Evolutionary conservation across 2,888 invertebrate species (phyloP), one percentile per base, ranked within the genome.

Genomic region (Drosophila birchii): DNA sequence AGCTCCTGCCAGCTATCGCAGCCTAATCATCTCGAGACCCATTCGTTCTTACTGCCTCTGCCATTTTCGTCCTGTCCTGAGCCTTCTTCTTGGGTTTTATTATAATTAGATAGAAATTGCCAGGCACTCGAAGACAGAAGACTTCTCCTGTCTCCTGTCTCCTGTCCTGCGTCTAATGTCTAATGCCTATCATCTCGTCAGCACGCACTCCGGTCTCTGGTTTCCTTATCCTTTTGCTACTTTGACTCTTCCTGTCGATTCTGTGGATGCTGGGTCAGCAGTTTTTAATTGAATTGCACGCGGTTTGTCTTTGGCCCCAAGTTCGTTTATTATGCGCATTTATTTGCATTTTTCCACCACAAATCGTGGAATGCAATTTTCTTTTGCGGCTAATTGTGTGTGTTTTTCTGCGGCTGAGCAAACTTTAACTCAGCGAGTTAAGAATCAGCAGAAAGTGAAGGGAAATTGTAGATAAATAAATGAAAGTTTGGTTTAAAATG

Each of bases 271-370:
- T 12, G 73, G 71, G 69, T 87, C 90, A 87, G 89, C 88, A 80
- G 72, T 86, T 88, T 89, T 83, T 90, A 88, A 88, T 90, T 88
- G 89, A 90, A 89, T 88, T 83, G 75, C 74, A 75, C 72, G 74
- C 68, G 67, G 72, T 49, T 60, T 66, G 55, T 60, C 74, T 68
- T 68, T 49, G 20, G 43, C n/a, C 49, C 32, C 18, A 43, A 54
- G 57, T 32, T 68, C 76, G 71, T 75, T 81, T 80, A 80, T 73
- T 80, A 87, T 82, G 66, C 75, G 54, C 73, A 73, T 76, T 76
- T 75, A 85, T 85, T 85, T 88, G 79, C 88, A 85, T 85, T 80
- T 74, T 45, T 67, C 36, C 39, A 14, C 58, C 59, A 60, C 58
- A 68, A 84, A 81, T 74, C 74, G 64, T 64, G 69, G 47, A 64